Evolutionary conservation across 2,888 invertebrate genomes (phyloP).

Genomic region (Incurvaria masculella): DNA sequence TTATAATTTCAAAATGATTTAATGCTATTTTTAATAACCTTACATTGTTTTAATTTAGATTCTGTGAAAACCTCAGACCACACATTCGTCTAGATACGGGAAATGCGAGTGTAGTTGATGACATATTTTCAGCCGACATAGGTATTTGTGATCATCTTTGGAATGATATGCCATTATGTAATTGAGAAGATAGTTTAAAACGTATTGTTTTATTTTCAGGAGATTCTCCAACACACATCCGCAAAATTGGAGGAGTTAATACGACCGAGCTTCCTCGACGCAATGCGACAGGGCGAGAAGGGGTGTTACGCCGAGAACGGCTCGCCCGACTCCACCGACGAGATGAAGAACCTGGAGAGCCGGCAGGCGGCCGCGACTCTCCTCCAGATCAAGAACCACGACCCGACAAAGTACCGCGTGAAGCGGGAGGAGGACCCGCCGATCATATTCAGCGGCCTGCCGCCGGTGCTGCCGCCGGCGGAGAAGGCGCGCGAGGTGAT

Average conservation of each 20-base stretch:
- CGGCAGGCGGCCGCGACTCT: constrained; percentile 51
- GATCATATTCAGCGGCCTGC: constrained; percentile 58
- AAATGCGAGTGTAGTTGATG: too few relatives aligned
- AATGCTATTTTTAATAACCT: too few relatives aligned
- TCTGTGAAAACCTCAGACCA: too few relatives aligned
- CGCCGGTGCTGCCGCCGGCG: constrained; percentile 53
- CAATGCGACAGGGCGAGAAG: constrained; percentile 32
- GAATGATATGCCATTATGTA: too few relatives aligned
- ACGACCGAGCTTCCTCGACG: constrained; percentile 41
- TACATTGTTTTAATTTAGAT: too few relatives aligned
- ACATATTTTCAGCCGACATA: too few relatives aligned
- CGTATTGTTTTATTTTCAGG: too few relatives aligned
- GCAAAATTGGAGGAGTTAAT: constrained; percentile 58
- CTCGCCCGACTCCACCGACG: constrained; percentile 51
- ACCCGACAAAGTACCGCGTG: constrained; percentile 39
- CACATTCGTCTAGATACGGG: too few relatives aligned
- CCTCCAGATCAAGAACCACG: constrained; percentile 52
- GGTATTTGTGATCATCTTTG: too few relatives aligned
- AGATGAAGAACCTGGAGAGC: constrained; percentile 52
- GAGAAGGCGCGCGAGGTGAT: constrained; percentile 52
- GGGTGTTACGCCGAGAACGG: constrained; percentile 37
- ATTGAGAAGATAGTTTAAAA: too few relatives aligned
- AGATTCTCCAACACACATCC: constrained; percentile 56
- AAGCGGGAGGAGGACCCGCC: constrained; percentile 43
- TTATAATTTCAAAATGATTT: too few relatives aligned